Conservation (phyloP, 2,888 invertebrate species). For the Danaus chrysippus region DNA sequence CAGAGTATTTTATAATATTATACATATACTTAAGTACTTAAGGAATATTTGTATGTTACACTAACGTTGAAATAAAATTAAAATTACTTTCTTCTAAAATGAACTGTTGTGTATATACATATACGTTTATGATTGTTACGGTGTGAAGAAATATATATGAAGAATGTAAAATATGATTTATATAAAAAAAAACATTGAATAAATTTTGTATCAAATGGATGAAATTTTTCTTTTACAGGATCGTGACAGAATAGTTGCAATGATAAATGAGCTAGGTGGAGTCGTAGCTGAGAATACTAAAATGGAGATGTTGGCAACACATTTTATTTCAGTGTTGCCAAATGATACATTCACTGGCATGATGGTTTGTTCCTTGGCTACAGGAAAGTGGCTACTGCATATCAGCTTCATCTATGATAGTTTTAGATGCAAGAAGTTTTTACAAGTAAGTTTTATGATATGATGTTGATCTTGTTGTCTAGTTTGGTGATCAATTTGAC, state of each 20-base stretch:
- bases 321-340: constrained; percentile 65
- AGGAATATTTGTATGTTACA: too few species aligned
- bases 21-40: too few species aligned
- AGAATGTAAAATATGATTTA: too few species aligned
- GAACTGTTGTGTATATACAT: too few species aligned
- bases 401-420: constrained; percentile 69
- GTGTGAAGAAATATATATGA: too few species aligned
- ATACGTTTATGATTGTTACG: too few species aligned
- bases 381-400: constrained; percentile 69
- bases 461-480: not conserved
- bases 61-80: too few species aligned
- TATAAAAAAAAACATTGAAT: too few species aligned
- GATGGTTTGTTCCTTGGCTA: constrained; percentile 72
- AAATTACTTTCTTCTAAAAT: too few species aligned
- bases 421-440: constrained; percentile 67
- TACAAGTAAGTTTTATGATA: constrained; percentile 47
- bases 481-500: too few species aligned
- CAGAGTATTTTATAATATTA: not conserved
- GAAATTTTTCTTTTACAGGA: constrained; percentile 46
- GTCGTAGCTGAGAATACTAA: constrained; percentile 73
- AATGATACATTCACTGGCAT: constrained; percentile 69
- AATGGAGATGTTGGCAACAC: constrained; percentile 74
- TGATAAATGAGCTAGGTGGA: constrained; percentile 69
- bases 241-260: constrained; percentile 61
- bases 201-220: too few species aligned